Evolutionary conservation across 2,888 invertebrate genomes (phyloP).

Genomic region (Pteria penguin): DNA sequence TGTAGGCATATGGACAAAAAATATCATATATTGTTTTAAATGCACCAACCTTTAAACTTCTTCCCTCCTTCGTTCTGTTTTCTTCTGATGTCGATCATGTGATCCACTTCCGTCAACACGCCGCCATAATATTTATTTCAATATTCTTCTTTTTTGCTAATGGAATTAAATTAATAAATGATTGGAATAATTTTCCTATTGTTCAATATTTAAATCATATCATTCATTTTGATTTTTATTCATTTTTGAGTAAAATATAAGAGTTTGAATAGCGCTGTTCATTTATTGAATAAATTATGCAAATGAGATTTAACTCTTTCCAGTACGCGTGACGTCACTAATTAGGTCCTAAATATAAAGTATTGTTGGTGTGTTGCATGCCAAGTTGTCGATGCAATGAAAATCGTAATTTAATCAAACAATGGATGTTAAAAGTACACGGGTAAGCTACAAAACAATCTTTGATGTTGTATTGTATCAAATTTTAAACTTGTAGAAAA

Average conservation of each 20-base stretch:
- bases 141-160: neutral
- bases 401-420: slow-evolving; percentile 61
- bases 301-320: slow-evolving; percentile 70
- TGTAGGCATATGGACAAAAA: no score
- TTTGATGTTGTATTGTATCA: slow-evolving; percentile 37
- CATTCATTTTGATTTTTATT: neutral
- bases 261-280: slow-evolving; percentile 17
- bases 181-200: neutral
- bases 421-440: slow-evolving; percentile 67
- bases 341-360: slow-evolving; percentile 78
- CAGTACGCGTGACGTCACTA: slow-evolving; percentile 76
- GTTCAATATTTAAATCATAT: neutral
- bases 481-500: slow-evolving; percentile 33
- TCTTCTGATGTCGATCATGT: slow-evolving; percentile 8
- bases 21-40: no score
- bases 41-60: no score
- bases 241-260: slow-evolving; percentile 17
- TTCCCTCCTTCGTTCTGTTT: neutral
- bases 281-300: slow-evolving; percentile 70
- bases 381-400: slow-evolving; percentile 55
- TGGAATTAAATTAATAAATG: neutral
- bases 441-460: slow-evolving; percentile 65
- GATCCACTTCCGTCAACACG: slow-evolving; percentile 42
- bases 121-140: slow-evolving; percentile 27
- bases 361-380: slow-evolving; percentile 70